Evolutionary conservation across 1,140 invertebrate species (phyloP), one percentile per base, ranked within the genome.

Genomic region (Oncopodura yosiiana): DNA sequence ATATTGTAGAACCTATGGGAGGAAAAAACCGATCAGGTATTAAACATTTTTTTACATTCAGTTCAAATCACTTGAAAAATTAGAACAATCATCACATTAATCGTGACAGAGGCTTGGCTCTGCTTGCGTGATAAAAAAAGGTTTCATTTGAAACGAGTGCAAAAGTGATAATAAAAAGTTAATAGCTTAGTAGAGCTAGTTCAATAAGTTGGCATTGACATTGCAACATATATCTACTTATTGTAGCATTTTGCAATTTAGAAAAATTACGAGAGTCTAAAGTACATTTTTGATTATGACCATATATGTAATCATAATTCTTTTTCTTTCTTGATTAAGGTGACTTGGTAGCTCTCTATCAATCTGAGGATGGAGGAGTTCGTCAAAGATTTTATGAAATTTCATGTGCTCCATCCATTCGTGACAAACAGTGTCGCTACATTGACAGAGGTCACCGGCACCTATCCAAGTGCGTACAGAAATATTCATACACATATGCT

Each of bases 401-500:
- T 36, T 86, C 84, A 2, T 90, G 87, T 68, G 75, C 77, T 26
- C 69, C 76, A 11, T 80, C 79, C 32, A 77, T 87, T 14, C 75
- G 79, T 56, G 77, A 82, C 64, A 78, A 79, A 64, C 83, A 83
- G 1, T 90, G 87, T 68, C 70, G 79, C 32, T 88, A 84, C 70
- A 74, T 88, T 54, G 81, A 87, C 68, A 74, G 77, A 12, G 76
- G 78, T 49, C 71, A 84, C 23, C 76, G 76, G 65, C 78, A 78
- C 58, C 76, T 79, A 44, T 87, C 86, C 3, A 73, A 76, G 63
- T 92, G 87, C 71, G 80, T 84, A 9, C 87, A 90, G 69, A 81
- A 83, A 68, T 86, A 83, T 69, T 83, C 83, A n/a, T 90, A 83
- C 66, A 80, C 82, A 1, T 92, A 90, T 70, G 87, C 87, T 12